These are phyloP conservation scores for Cercocebus atys DNA, from an alignment of 2,113 vertebrate genomes.

Conservation along the genomic window DNA sequence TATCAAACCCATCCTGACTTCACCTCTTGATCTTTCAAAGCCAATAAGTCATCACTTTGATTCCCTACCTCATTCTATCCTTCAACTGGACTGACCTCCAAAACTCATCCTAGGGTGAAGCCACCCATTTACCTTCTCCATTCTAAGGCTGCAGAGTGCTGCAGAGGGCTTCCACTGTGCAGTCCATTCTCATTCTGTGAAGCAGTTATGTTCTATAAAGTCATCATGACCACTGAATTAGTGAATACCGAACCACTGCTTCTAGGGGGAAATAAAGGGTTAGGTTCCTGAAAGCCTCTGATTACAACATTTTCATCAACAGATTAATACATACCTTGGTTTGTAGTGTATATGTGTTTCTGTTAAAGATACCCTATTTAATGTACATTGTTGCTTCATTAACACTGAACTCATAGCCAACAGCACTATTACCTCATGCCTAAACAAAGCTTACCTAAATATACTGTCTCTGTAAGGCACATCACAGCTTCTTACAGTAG, in stretches of 20 bases:
- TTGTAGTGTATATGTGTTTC: not conserved
- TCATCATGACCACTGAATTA: not conserved
- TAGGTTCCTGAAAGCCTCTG: not conserved
- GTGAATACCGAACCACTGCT: not conserved
- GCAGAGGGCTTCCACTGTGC: not conserved
- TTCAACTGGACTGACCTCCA: not conserved
- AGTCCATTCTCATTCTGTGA: not conserved
- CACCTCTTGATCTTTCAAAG: not conserved
- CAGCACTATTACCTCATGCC: not conserved
- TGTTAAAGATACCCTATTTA: not conserved
- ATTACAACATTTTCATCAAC: not conserved
- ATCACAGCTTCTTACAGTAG: not conserved
- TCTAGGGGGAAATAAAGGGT: not conserved
- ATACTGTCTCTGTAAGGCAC: not conserved
- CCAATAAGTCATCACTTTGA: not conserved
- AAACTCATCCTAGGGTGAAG: not conserved
- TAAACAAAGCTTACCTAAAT: not conserved
- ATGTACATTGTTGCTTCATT: not conserved
- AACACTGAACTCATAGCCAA: not conserved
- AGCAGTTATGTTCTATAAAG: not conserved
- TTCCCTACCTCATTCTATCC: not conserved
- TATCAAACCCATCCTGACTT: not conserved
- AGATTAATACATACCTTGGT: not conserved
- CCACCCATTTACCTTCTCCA: not conserved
- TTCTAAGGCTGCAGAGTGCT: not conserved